These are phyloP conservation scores for Aphodius sticticus DNA, from an alignment of 2,888 invertebrate species.

Conservation along the genomic window DNA sequence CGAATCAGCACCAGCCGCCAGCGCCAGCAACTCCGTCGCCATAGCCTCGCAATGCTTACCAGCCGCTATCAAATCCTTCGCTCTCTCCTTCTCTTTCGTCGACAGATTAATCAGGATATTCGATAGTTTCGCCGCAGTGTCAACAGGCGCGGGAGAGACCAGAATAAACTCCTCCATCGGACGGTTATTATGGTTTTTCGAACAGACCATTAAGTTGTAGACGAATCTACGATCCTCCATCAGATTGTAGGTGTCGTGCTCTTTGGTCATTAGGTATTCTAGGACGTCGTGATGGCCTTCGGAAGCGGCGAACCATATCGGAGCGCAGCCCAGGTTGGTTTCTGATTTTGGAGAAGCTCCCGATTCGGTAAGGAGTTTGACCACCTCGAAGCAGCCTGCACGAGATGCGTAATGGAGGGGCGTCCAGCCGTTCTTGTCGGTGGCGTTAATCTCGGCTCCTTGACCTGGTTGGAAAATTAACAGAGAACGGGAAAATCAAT, in stretches of 20 bases:
- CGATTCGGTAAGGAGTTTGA: conserved; percentile 92
- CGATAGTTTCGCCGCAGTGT: conserved; percentile 97
- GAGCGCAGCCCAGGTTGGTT: conserved; percentile 95
- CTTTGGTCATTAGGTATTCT: conserved; percentile 95
- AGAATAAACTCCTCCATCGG: conserved; percentile 98
- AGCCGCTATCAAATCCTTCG: conserved; percentile 94
- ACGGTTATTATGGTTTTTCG: conserved; percentile 93
- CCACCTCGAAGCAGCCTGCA: conserved; percentile 94
- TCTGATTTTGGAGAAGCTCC: conserved; percentile 95
- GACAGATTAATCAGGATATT: conserved; percentile 89
- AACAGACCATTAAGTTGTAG: conserved; percentile 97
- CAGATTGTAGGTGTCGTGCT: conserved; percentile 95
- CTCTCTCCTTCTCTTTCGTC: conserved; percentile 96
- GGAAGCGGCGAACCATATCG: conserved; percentile 98
- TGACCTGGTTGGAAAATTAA: conserved; percentile 66
- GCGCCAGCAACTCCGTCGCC: conserved; percentile 94
- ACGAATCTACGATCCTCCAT: conserved; percentile 99
- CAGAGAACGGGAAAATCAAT: conserved; percentile 31
- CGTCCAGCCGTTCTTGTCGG: conserved; percentile 97
- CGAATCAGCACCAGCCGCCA: conserved; percentile 94
- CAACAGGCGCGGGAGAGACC: conserved; percentile 99
- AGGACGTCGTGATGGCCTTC: conserved; percentile 96
- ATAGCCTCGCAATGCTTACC: conserved; percentile 97
- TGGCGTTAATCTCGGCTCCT: conserved; percentile 98
- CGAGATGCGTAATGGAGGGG: conserved; percentile 93